phyloP scores from a whole-genome alignment of 2,113 vertebrate genomes.

The Oreotrochilus melanogaster region DNA sequence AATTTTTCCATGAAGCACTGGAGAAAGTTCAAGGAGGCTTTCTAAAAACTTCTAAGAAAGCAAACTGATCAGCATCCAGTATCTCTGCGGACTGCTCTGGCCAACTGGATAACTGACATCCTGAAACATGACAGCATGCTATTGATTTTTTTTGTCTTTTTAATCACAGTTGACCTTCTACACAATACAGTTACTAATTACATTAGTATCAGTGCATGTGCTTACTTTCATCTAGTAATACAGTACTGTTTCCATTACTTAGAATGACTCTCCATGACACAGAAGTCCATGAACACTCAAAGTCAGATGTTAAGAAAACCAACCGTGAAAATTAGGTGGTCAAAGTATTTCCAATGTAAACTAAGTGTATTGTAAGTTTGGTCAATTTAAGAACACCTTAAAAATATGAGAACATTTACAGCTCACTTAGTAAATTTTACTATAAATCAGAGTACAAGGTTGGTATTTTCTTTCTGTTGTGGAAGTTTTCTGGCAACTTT shows the following conservation, averaged over 20 bases:
- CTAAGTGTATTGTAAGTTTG: neutral
- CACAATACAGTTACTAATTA: neutral
- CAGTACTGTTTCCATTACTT: neutral
- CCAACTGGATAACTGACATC: neutral
- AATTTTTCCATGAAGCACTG: neutral
- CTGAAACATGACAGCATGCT: neutral
- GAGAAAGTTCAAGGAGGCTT: neutral
- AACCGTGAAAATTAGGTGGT: neutral
- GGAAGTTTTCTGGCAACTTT: neutral
- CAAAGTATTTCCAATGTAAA: neutral
- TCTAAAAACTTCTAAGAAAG: neutral
- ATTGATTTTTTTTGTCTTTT: neutral
- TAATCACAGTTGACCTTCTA: neutral
- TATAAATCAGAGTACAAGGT: neutral
- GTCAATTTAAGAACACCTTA: neutral
- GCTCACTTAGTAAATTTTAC: too few relatives aligned
- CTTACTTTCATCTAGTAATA: neutral
- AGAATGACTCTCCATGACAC: neutral
- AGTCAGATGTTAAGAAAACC: neutral
- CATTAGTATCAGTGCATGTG: neutral
- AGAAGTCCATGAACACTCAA: neutral
- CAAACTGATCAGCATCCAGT: neutral
- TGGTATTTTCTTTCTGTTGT: neutral
- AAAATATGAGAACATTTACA: neutral
- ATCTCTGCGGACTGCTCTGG: neutral